These are phyloP conservation scores for Alouatta palliata DNA, from an alignment of 2,113 vertebrate genomes.

Conservation along the genomic window DNA sequence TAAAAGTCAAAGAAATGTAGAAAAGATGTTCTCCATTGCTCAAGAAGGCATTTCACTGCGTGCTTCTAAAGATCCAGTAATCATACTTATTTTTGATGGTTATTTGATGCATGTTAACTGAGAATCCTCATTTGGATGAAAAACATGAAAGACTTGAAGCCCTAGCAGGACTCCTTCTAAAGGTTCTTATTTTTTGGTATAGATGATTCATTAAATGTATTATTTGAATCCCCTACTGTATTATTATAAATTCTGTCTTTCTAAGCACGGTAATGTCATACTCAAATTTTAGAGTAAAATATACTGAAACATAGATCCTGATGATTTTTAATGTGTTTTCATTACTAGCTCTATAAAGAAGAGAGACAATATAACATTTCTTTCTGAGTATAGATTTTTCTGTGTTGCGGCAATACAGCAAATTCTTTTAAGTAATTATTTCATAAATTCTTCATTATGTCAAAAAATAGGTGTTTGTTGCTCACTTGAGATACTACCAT, in stretches of 20 bases:
- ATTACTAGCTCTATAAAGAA: not conserved
- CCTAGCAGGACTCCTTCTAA: not conserved
- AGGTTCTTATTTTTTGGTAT: not conserved
- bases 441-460: not conserved
- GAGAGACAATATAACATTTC: not conserved
- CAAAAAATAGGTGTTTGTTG: not conserved
- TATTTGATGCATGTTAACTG: not conserved
- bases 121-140: not conserved
- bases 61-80: not conserved
- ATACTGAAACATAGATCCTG: not conserved
- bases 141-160: not conserved
- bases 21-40: not conserved
- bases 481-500: conserved; percentile 15
- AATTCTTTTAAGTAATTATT: conserved; percentile 3
- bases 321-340: not conserved
- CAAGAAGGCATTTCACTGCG: not conserved
- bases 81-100: not conserved
- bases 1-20: not conserved
- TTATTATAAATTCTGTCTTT: not conserved
- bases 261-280: not conserved
- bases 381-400: not conserved
- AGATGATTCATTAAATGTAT: not conserved
- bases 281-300: conserved; percentile 3
- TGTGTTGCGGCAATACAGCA: not conserved
- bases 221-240: not conserved